Evolutionary conservation across 2,113 vertebrate species (phyloP).

Genomic region (Okapia johnstoni): DNA sequence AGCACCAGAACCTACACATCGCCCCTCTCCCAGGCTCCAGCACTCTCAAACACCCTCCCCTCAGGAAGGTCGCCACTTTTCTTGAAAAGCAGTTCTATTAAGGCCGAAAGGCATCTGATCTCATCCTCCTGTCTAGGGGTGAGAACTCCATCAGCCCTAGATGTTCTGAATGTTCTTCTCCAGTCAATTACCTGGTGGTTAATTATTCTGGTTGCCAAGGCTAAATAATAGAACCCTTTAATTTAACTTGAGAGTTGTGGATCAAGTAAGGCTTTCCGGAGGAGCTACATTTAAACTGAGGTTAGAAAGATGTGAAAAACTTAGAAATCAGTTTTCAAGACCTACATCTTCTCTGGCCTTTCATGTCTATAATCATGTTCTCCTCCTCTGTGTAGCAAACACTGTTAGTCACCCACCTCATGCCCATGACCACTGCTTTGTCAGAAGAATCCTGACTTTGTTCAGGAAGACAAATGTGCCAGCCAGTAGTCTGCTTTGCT

Average conservation of each 20-base stretch:
- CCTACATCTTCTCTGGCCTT: neutral
- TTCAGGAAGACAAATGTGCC: neutral
- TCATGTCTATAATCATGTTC: neutral
- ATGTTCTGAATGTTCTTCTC: neutral
- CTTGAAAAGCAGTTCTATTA: neutral
- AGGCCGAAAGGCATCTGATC: no score
- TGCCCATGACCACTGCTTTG: neutral
- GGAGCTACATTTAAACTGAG: neutral
- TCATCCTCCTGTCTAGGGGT: neutral
- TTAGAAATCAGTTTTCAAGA: neutral
- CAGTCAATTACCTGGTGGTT: neutral
- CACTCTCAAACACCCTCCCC: neutral
- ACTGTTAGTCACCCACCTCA: neutral
- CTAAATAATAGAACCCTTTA: neutral
- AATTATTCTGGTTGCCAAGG: neutral
- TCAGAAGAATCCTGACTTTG: neutral
- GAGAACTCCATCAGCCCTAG: neutral
- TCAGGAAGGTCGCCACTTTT: neutral
- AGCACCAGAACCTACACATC: accelerated
- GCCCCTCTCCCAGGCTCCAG: neutral
- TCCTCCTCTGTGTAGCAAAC: neutral
- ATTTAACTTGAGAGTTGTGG: neutral
- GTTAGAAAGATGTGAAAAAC: neutral
- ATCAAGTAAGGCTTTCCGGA: neutral
- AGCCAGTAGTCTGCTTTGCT: neutral